A percentile compares a stretch with the other conserved stretches of the same genome.
phyloP scores from a whole-genome alignment of 2,888 invertebrate genomes.

The Chrysomela aeneicollis region DNA sequence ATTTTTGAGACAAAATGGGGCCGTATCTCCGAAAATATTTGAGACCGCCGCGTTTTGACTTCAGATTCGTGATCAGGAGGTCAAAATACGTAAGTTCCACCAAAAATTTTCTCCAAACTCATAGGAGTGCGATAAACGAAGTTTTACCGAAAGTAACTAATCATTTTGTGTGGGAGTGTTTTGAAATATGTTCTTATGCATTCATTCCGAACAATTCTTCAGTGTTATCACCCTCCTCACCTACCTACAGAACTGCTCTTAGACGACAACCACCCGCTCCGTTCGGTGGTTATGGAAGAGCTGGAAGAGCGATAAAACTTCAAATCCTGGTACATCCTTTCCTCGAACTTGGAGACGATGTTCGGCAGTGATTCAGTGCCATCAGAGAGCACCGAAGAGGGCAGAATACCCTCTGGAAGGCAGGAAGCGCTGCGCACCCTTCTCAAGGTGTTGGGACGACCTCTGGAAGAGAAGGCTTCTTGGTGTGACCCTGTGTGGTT shows the following conservation, averaged over 20 bases:
- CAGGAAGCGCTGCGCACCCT: slow-evolving; percentile 68
- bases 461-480: slow-evolving; percentile 37
- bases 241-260: slow-evolving; percentile 68
- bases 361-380: slow-evolving; percentile 77
- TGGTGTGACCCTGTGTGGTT: slow-evolving; percentile 44
- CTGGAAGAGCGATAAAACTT: slow-evolving; percentile 58
- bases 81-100: too few species aligned
- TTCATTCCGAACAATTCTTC: too few species aligned
- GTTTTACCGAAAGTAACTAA: too few species aligned
- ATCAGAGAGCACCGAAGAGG: slow-evolving; percentile 50
- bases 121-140: too few species aligned
- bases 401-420: slow-evolving; percentile 67
- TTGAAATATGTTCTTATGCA: too few species aligned
- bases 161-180: too few species aligned
- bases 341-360: slow-evolving; percentile 64
- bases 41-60: too few species aligned
- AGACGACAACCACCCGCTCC: slow-evolving; percentile 89
- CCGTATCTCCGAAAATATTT: too few species aligned
- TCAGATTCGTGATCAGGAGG: too few species aligned
- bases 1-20: too few species aligned
- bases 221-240: background rate
- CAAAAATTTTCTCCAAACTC: too few species aligned
- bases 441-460: slow-evolving; percentile 55
- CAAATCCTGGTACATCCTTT: slow-evolving; percentile 45
- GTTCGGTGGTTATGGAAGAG: slow-evolving; percentile 78